Evolutionary conservation across 2,888 invertebrate genomes (phyloP).

Genomic region (Macrosiphum euphorbiae): DNA sequence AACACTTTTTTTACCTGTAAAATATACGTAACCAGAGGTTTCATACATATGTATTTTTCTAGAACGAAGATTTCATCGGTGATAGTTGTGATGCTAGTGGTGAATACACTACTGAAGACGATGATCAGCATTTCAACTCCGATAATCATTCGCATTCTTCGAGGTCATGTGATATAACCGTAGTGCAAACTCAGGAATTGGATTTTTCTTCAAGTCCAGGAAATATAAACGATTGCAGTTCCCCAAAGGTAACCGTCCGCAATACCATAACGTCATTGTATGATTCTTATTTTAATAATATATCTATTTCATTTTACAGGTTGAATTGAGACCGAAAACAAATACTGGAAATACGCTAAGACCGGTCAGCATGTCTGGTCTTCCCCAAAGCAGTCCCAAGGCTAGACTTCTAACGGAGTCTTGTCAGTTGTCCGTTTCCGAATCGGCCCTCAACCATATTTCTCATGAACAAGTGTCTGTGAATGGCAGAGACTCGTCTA

Average conservation of each 20-base stretch:
- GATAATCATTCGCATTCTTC: conserved; percentile 59
- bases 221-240: conserved; percentile 17
- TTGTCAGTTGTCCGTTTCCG: conserved; percentile 81
- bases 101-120: conserved; percentile 84
- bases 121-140: conserved; percentile 71
- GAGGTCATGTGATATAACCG: conserved; percentile 56
- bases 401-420: conserved; percentile 69
- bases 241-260: conserved; percentile 39
- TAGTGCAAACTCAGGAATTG: conserved; percentile 43
- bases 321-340: conserved; percentile 63
- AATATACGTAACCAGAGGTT: neutral
- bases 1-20: neutral
- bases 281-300: neutral
- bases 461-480: conserved; percentile 63
- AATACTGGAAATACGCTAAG: conserved; percentile 70
- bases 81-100: conserved; percentile 91
- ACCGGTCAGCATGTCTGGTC: conserved; percentile 91
- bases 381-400: conserved; percentile 75
- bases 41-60: neutral
- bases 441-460: conserved; percentile 81
- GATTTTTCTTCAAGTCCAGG: conserved; percentile 45
- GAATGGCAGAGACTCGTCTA: conserved; percentile 71
- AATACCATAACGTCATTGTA: neutral
- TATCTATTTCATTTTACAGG: conserved; percentile 10
- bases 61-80: conserved; percentile 62